These are phyloP conservation scores for Microctenopoma stevenorrisi DNA, from an alignment of 2,797 vertebrate genomes.

Conservation along the genomic window DNA sequence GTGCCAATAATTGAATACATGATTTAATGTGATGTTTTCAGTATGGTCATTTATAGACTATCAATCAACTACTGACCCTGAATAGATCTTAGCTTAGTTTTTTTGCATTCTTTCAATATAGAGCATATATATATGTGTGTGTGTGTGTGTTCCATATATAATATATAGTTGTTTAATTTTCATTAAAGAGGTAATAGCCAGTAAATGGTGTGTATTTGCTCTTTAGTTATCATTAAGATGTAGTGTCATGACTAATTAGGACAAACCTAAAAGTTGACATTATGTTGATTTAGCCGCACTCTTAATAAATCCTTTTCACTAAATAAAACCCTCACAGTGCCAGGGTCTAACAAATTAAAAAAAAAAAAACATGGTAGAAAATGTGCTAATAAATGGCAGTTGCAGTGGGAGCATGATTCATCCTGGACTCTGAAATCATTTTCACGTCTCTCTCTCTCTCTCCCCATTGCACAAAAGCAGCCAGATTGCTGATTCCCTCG, in stretches of 20 bases:
- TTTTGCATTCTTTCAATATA: neutral
- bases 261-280: conserved; percentile 40
- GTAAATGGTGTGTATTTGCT: conserved; percentile 38
- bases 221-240: conserved; percentile 40
- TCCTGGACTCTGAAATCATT: conserved; percentile 76
- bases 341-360: conserved; percentile 32
- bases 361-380: conserved; percentile 48
- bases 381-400: conserved; percentile 70
- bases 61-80: conserved; percentile 6
- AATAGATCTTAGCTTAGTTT: neutral
- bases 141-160: neutral
- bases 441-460: conserved; percentile 68
- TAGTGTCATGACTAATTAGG: conserved; percentile 46
- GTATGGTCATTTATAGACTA: conserved; percentile 5
- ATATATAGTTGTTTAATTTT: conserved; percentile 5
- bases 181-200: conserved; percentile 45
- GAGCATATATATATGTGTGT: neutral
- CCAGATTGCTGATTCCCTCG: conserved; percentile 71
- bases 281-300: conserved; percentile 39
- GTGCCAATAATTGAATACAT: neutral
- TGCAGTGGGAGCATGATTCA: conserved; percentile 71
- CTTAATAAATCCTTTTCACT: conserved; percentile 40
- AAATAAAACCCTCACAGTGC: conserved; percentile 16
- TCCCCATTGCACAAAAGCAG: conserved; percentile 71
- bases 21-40: conserved; percentile 10